Conservation (phyloP, 1,140 invertebrate genomes). For the Sitophilus oryzae region DNA sequence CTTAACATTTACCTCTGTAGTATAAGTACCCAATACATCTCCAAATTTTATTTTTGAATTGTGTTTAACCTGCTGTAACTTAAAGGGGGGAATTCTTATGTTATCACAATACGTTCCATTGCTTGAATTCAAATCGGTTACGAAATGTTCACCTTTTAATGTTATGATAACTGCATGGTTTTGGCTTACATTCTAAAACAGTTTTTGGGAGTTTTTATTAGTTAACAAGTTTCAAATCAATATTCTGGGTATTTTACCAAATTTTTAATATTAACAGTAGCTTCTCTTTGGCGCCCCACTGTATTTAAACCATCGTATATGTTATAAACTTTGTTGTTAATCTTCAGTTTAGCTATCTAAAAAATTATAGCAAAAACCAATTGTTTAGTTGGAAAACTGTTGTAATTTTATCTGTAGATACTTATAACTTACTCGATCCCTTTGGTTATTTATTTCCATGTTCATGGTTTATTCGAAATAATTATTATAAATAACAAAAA, state of each 20-base stretch:
- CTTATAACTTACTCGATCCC: too few relatives aligned
- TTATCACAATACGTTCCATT: constrained; percentile 36
- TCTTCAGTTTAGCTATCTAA: constrained; percentile 28
- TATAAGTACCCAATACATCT: constrained; percentile 25
- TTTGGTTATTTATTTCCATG: too few relatives aligned
- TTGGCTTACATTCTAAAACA: constrained; percentile 36
- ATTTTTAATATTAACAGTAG: constrained; percentile 35
- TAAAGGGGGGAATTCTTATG: constrained; percentile 26
- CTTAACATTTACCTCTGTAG: background rate
- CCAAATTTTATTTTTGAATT: constrained; percentile 28
- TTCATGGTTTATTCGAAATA: too few relatives aligned
- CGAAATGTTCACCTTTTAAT: constrained; percentile 33
- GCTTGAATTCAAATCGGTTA: constrained; percentile 37
- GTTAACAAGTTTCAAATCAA: background rate
- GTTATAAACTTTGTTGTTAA: constrained; percentile 28
- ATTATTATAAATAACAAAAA: too few relatives aligned
- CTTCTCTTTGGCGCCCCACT: constrained; percentile 34
- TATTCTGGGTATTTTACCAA: constrained; percentile 31
- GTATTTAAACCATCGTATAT: constrained; percentile 36
- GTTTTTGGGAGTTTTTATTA: constrained; percentile 6
- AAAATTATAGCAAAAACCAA: too few relatives aligned
- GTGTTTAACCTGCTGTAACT: constrained; percentile 31
- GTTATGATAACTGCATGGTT: constrained; percentile 36
- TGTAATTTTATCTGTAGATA: too few relatives aligned
- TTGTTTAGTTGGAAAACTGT: too few relatives aligned